Conservation (phyloP, 1,140 invertebrate genomes). For the Ips nitidus region DNA sequence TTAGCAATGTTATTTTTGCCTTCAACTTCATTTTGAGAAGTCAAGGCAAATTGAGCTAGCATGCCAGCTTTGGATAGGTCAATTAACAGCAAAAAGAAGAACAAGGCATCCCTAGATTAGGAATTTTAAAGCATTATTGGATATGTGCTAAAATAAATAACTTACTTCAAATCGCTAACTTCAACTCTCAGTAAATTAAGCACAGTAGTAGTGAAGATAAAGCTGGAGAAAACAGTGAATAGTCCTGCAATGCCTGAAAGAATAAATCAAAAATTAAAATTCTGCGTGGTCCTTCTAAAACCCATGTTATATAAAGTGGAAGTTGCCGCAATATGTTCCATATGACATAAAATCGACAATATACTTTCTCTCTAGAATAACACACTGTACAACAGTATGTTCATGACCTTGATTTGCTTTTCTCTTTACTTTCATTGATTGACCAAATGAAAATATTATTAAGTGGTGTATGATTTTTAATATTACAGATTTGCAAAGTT, state of each 20-base stretch:
- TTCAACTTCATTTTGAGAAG: constrained; percentile 72
- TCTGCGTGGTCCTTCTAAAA: neutral
- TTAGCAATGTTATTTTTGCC: constrained; percentile 80
- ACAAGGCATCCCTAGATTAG: constrained; percentile 81
- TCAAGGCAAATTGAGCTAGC: constrained; percentile 84
- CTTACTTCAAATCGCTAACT: constrained; percentile 56
- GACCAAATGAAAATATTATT: constrained; percentile 6
- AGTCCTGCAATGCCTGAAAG: constrained; percentile 78
- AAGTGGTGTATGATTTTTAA: neutral
- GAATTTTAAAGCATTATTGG: constrained; percentile 7
- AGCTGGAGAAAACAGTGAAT: constrained; percentile 86
- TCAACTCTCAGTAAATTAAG: constrained; percentile 70
- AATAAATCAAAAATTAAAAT: constrained; percentile 1
- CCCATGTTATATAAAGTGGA: constrained; percentile 23
- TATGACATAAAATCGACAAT: constrained; percentile 29
- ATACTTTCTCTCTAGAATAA: constrained; percentile 24
- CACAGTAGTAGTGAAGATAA: constrained; percentile 82
- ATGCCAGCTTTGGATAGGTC: constrained; percentile 92
- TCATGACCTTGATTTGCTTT: constrained; percentile 44
- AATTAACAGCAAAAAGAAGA: constrained; percentile 88
- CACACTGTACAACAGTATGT: constrained; percentile 28
- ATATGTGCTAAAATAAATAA: constrained; percentile 6
- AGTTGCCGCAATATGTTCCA: constrained; percentile 15
- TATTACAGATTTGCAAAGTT: too few relatives aligned
- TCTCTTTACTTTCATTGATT: constrained; percentile 44